These are phyloP conservation scores for Dryobota labecula DNA, from an alignment of 2,888 invertebrate genomes.

Conservation along the genomic window DNA sequence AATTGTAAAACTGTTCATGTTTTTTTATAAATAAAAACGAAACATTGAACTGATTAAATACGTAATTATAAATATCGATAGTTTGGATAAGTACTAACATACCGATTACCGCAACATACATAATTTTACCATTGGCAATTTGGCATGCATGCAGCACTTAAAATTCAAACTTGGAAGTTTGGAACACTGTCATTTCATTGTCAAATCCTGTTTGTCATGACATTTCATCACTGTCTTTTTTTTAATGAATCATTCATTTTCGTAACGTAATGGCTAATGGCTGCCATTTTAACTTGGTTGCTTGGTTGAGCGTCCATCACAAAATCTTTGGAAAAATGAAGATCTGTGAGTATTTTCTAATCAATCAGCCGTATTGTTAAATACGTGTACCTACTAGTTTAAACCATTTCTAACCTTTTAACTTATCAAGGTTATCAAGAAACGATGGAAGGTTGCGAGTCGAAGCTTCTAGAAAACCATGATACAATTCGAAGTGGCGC, in stretches of 20 bases:
- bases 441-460: slow-evolving; percentile 25
- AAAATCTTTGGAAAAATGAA: neutral
- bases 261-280: neutral
- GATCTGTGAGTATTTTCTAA: slow-evolving; percentile 22
- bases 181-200: neutral
- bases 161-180: neutral
- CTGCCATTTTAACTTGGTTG: no score
- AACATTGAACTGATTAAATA: no score
- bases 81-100: no score
- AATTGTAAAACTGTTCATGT: no score
- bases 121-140: no score
- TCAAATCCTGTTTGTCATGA: neutral
- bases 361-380: neutral
- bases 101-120: no score
- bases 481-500: slow-evolving; percentile 13
- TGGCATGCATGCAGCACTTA: neutral
- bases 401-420: neutral
- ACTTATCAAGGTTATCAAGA: slow-evolving; percentile 34
- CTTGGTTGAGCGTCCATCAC: neutral
- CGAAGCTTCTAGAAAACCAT: slow-evolving; percentile 47
- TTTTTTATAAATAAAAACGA: no score
- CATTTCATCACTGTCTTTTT: neutral
- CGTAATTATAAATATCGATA: no score
- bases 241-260: neutral
- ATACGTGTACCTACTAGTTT: neutral